Evolutionary conservation across 2,888 invertebrate genomes (phyloP).

Genomic region (Teinopalpus imperialis): DNA sequence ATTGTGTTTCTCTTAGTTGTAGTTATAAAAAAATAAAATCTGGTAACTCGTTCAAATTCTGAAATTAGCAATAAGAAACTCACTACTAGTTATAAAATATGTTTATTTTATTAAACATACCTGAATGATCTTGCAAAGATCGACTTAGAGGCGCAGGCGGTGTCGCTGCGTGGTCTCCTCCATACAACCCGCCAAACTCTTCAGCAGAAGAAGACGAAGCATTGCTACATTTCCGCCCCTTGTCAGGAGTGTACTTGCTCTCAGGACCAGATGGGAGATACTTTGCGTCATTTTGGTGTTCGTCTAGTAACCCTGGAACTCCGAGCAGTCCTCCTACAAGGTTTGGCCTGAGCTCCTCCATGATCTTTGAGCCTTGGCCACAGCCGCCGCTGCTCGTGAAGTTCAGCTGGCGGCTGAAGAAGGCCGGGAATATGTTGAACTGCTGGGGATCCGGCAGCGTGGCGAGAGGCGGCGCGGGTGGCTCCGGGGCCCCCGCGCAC

Average conservation of each 20-base stretch:
- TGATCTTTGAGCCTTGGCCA: conserved; percentile 88
- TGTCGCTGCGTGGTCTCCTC: conserved; percentile 86
- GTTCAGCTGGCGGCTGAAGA: conserved; percentile 94
- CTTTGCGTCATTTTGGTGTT: conserved; percentile 84
- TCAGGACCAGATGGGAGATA: conserved; percentile 78
- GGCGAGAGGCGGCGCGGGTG: conserved; percentile 79
- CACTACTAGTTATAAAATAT: no score
- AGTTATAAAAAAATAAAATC: no score
- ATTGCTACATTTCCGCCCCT: conserved; percentile 89
- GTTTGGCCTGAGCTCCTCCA: conserved; percentile 94
- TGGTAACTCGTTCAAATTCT: no score
- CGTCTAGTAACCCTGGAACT: conserved; percentile 89
- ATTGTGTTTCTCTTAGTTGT: no score
- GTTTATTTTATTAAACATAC: no score
- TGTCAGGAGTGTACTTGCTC: conserved; percentile 80
- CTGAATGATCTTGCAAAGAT: conserved; percentile 82
- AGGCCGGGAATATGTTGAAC: conserved; percentile 95
- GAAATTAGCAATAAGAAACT: no score
- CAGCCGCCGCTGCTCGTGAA: conserved; percentile 87
- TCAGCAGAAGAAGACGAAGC: conserved; percentile 90
- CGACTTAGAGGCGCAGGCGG: conserved; percentile 83
- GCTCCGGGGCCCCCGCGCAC: conserved; percentile 82
- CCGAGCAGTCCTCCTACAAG: conserved; percentile 90
- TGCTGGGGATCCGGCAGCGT: conserved; percentile 87
- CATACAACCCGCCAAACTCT: conserved; percentile 94